Evolutionary conservation across 2,113 vertebrate genomes (phyloP).

Genomic region (Vidua chalybeata): DNA sequence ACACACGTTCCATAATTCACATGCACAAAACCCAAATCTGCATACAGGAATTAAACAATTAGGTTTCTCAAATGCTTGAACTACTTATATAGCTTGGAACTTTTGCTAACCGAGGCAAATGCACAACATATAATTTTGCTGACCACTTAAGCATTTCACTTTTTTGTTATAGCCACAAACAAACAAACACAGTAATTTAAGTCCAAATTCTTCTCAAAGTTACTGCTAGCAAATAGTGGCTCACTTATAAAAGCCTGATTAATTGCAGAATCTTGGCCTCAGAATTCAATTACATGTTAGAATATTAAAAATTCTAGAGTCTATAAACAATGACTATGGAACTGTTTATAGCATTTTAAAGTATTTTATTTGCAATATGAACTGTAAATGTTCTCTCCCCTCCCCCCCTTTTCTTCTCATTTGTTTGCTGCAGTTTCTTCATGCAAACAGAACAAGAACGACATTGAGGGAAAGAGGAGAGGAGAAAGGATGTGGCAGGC

Average conservation of each 20-base stretch:
- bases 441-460: background rate
- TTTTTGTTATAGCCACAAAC: background rate
- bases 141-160: background rate
- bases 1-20: background rate
- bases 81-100: background rate
- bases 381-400: background rate
- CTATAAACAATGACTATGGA: constrained; percentile 61
- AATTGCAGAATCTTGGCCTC: constrained; percentile 42
- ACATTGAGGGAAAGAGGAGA: background rate
- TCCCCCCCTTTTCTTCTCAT: background rate
- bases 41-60: background rate
- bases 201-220: background rate
- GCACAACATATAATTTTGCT: background rate
- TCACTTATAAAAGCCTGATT: constrained; percentile 28
- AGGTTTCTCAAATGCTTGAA: background rate
- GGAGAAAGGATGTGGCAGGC: background rate
- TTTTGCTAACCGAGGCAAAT: background rate
- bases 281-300: constrained; percentile 41
- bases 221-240: background rate
- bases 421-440: background rate
- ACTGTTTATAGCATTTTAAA: constrained; percentile 37
- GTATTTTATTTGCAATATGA: constrained; percentile 40
- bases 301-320: constrained; percentile 50
- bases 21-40: background rate
- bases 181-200: background rate